Evolutionary conservation across 2,113 vertebrate species (phyloP), one percentile per base, ranked within the genome.

Genomic region (Anoura caudifer): DNA sequence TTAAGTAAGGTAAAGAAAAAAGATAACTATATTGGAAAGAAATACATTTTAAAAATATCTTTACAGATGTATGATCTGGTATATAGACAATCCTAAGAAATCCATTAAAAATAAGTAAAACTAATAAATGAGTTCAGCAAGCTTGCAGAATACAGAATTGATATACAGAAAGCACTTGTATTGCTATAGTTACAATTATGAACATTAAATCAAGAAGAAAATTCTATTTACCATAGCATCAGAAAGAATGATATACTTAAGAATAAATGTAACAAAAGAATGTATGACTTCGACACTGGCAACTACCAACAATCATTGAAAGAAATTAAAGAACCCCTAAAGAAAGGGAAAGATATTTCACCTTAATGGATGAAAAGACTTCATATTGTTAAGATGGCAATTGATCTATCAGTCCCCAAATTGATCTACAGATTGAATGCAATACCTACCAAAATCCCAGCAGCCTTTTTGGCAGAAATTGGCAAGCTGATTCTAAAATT

Each of bases 1-100:
- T 90, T 92, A 91, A 76, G 33, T 22, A 95, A 92, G 24, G 36
- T 43, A 87, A 76, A 87, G 20, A 92, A 84, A 69, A 90, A 90
- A 92, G 33, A 38, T 2, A 81, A 3, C 31, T 28, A 87, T 9
- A 86, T 72, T 50, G 20, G 38, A 90, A 96, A 63, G 17, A 28
- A 92, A 91, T 13, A 87, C 85, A 91, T 87, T 20, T 54, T 1
- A 69, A 47, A 79, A 28, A 19, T 45, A 43, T 45, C 38, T 70
- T 70, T 63, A 41, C 36, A 80, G 16, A 88, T 41, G 15, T n/a
- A 85, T 31, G 7, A 88, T 45, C 22, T 20, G 80, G 1, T 70
- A 36, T 45, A 65, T 20, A 84, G 10, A 36, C 82, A 84, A 43
- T 80, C 8, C 19, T 75, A 65, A 33, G 3, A 5, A 47, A 87